Evolutionary conservation across 2,113 vertebrate species (phyloP), one percentile per base, ranked within the genome.

Genomic region (Aepyceros melampus): DNA sequence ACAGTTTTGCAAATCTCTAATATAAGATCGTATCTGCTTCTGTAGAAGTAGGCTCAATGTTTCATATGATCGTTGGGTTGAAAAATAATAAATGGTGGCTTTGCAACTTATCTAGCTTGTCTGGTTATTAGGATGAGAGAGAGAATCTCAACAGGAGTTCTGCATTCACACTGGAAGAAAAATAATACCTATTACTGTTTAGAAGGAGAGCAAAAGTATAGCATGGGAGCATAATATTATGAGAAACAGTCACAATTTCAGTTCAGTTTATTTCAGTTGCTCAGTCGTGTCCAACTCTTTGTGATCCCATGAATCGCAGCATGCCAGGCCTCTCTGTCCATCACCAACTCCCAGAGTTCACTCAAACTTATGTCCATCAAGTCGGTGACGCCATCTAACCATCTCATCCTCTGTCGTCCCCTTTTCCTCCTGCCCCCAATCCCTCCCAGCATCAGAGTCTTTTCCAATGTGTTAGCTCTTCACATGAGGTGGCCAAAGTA

Each of bases 341-440:
- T 62, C 29, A 62, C 29, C 5, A 62, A 3, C 27, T 15, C 58
- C 29, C 1, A 0, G 58, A 62, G 29, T 62, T 62, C 2, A 62
- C 29, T 31, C 29, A 31, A 15, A 62, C 29, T 62, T 13, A 62
- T 1, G 29, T 3, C 58, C 58, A 62, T 62, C 0, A 1, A 31
- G 58, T 62, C 1, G 0, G 12, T 62, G 29, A 62, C 1, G 2
- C 29, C 13, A 15, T 15, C 58, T 13, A 62, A 0, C 29, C 29
- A 15, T 62, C 58, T 62, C 29, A 62, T 62, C 29, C 12, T 62
- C 6, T 0, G 13, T 31, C 0, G 1, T 62, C 58, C 29, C 12
- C 23, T 56, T 25, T 1, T 56, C 55, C 55, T 56, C 55, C 55
- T 56, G 55, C 55, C 55, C 3, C 55, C 55, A 56, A 56, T 56